A percentile compares a stretch with the other conserved stretches of the same genome.
phyloP scores from a whole-genome alignment of 2,888 invertebrate genomes.

The Drosophila demipolita region DNA sequence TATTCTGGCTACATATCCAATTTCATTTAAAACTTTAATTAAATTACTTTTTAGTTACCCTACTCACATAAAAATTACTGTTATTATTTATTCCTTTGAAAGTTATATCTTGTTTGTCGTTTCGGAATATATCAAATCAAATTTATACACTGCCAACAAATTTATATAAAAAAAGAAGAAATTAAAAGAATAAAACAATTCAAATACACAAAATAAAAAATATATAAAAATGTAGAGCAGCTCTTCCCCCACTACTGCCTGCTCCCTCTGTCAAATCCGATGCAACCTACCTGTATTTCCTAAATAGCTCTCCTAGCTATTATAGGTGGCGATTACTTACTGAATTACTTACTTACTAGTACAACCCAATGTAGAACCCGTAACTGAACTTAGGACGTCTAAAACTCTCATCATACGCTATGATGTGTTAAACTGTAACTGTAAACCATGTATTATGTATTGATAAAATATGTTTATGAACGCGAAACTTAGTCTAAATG shows the following conservation, averaged over 20 bases:
- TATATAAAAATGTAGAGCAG: conserved; percentile 33
- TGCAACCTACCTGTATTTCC: conserved; percentile 22
- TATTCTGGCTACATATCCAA: conserved; percentile 11
- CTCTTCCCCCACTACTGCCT: conserved; percentile 25
- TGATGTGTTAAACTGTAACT: conserved; percentile 69
- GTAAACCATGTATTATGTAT: conserved; percentile 74
- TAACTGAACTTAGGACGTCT: conserved; percentile 59
- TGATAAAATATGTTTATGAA: conserved; percentile 65
- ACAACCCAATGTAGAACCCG: conserved; percentile 49
- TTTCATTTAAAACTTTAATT: not conserved
- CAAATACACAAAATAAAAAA: conserved; percentile 14
- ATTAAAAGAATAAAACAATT: conserved; percentile 3
- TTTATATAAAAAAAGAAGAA: conserved; percentile 10
- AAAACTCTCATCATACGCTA: conserved; percentile 38
- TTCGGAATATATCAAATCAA: conserved; percentile 58
- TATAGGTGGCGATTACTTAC: conserved; percentile 40
- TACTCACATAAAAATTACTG: too few species aligned
- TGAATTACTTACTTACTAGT: conserved; percentile 24
- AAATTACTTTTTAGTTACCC: not conserved
- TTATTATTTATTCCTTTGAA: not conserved
- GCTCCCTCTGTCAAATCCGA: conserved; percentile 33
- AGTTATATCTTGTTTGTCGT: not conserved
- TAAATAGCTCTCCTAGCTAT: conserved; percentile 34
- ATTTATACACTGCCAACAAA: conserved; percentile 63
- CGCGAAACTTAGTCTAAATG: conserved; percentile 72